Conservation (phyloP, 2,113 vertebrate genomes). For the Marcusenius ussheri region DNA sequence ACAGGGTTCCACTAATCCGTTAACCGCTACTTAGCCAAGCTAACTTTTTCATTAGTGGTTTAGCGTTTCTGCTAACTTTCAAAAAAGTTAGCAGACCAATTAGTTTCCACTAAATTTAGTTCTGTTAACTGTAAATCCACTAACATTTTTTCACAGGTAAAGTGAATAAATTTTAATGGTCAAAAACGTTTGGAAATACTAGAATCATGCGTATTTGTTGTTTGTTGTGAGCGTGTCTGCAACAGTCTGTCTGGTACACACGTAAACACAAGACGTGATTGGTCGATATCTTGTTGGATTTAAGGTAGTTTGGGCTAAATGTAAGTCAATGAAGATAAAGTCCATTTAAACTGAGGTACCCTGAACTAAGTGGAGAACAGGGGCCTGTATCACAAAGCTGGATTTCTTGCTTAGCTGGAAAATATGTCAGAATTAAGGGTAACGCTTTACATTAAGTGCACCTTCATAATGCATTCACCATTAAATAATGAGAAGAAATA, state of each 20-base stretch:
- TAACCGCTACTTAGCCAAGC: background rate
- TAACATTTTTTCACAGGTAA: background rate
- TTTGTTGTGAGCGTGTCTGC: background rate
- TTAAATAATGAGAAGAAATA: background rate
- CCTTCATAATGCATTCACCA: no score
- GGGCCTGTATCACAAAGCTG: background rate
- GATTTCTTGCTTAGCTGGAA: background rate
- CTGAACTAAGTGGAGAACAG: background rate
- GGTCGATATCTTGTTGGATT: background rate
- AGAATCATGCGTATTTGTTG: background rate
- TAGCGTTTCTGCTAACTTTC: background rate
- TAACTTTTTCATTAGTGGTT: background rate
- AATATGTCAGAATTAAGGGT: background rate
- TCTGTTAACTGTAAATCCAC: background rate
- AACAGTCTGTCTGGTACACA: background rate
- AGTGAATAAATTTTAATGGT: background rate
- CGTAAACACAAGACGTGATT: background rate
- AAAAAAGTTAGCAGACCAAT: background rate
- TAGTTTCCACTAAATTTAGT: background rate
- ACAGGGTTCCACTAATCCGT: background rate
- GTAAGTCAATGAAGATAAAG: background rate
- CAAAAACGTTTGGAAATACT: background rate
- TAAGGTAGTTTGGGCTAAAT: background rate
- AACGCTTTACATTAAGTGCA: no score
- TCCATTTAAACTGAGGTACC: background rate